These are phyloP conservation scores for Graphium colonna DNA, from an alignment of 2,888 invertebrate genomes.

Conservation along the genomic window DNA sequence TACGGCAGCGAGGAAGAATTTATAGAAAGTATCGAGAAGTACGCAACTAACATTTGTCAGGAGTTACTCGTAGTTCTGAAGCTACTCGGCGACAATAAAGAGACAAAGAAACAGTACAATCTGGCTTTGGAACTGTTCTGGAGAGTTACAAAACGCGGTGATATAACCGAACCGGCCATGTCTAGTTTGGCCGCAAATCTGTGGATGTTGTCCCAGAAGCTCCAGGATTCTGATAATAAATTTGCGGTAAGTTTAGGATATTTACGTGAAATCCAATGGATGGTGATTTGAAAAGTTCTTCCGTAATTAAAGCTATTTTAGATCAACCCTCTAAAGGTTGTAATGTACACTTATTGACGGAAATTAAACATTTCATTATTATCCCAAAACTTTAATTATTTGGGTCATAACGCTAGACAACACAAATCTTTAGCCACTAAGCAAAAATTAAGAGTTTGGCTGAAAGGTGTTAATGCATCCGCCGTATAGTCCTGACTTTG, in stretches of 20 bases:
- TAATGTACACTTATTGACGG: too few species aligned
- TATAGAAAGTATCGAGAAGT: constrained; percentile 87
- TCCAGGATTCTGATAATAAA: constrained; percentile 49
- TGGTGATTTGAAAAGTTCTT: too few species aligned
- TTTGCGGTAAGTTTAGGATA: constrained; percentile 17
- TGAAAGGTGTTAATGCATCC: too few species aligned
- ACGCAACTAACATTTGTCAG: constrained; percentile 87
- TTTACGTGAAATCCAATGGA: too few species aligned
- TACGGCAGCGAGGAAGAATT: constrained; percentile 95
- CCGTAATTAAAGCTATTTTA: too few species aligned
- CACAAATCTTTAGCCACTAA: too few species aligned
- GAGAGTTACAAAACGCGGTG: constrained; percentile 83
- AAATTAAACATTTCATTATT: too few species aligned
- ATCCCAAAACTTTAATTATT: too few species aligned
- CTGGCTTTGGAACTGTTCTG: constrained; percentile 88
- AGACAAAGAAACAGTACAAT: constrained; percentile 84
- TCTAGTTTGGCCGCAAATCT: constrained; percentile 87
- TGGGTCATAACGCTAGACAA: too few species aligned
- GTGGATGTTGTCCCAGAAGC: constrained; percentile 88
- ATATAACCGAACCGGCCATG: constrained; percentile 81
- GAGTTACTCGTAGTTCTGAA: constrained; percentile 86
- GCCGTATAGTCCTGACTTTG: too few species aligned
- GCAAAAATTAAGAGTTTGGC: too few species aligned
- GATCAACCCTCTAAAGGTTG: too few species aligned
- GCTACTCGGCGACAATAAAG: constrained; percentile 83